A percentile compares a stretch with the other conserved stretches of the same genome.
Conservation (phyloP, 2,113 vertebrate species). For the Gorsachius goisagi region DNA sequence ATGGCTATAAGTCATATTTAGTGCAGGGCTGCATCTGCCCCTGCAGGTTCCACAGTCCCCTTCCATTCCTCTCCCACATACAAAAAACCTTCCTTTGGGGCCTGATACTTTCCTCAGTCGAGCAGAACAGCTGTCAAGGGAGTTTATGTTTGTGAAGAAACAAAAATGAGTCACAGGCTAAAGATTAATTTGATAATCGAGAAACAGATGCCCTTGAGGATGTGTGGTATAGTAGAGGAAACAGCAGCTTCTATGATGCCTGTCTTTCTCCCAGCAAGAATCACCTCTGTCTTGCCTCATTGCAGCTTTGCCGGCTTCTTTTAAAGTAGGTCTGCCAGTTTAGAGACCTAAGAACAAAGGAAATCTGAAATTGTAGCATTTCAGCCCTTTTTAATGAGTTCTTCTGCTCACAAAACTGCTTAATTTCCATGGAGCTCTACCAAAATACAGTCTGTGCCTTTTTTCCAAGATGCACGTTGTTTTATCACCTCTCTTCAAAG, state of each 20-base stretch:
- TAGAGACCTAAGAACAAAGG: neutral
- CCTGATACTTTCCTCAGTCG: neutral
- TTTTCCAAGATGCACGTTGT: neutral
- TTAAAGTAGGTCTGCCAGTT: neutral
- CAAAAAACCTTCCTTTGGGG: neutral
- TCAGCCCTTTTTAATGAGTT: neutral
- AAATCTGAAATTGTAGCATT: neutral
- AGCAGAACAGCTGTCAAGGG: slow-evolving; percentile 11
- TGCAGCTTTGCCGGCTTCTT: neutral
- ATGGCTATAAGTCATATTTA: neutral
- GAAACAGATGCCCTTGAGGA: slow-evolving; percentile 60
- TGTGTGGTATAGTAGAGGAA: slow-evolving; percentile 30
- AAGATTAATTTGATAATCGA: slow-evolving; percentile 60
- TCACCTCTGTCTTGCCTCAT: slow-evolving; percentile 18
- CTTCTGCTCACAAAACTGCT: neutral
- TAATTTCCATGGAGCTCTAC: neutral
- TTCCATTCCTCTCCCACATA: neutral
- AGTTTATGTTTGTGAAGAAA: slow-evolving; percentile 41
- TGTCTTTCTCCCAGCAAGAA: slow-evolving; percentile 15
- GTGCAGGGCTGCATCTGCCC: neutral
- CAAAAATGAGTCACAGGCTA: slow-evolving; percentile 53
- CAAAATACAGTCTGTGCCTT: neutral
- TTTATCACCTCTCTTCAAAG: neutral
- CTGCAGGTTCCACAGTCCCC: neutral
- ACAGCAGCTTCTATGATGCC: neutral